Base-by-base conservation (phyloP, 2,113 vertebrate genomes). In the Prinia subflava region DNA sequence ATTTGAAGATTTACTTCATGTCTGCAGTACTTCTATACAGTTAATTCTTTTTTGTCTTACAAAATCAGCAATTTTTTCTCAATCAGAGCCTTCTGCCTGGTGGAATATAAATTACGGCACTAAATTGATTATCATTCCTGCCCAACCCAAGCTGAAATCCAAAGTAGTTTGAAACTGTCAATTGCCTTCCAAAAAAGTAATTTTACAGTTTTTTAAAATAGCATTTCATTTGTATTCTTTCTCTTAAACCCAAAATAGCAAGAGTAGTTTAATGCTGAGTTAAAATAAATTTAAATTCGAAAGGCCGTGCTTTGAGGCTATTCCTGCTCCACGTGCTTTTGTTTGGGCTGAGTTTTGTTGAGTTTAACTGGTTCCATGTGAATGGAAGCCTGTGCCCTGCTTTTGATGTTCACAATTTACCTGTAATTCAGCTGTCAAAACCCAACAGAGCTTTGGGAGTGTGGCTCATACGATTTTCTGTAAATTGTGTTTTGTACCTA, bases 251-350 rank as follows among this genome's bases (percentile, higher is more conserved):
- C 74, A 35, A n/a, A 67, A 12, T 31, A 65, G n/a, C 19, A 37
- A 9, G 3, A n/a, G 39, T 52, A 62, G 22, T 4, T 53, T 63
- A 60, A 11, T 47, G 15, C 7, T 49, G 47, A 39, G 5, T 74
- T 77, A 55, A 74, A 83, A 62, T 42, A 75, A 62, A 39, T 23
- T 11, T 23, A 24, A 73, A 46, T 13, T 64, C 25, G 7, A 57
- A 35, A 31, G 13, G 4, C 6, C 19, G 10, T 28, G 46, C 18
- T 77, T 13, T 33, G 41, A 57, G 49, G 21, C 37, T 75, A 15
- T 71, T 83, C 1, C 2, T 82, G 4, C 6, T 35, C 4, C 33
- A 7, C 1, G 0, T 16, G 14, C 5, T 44, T 64, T n/a, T 30
- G 30, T 8, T 8, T 33, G 37, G 7, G 22, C 47, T 24, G 35